Evolutionary conservation across 2,888 invertebrate genomes (phyloP).

Genomic region (Lycia hirtaria): DNA sequence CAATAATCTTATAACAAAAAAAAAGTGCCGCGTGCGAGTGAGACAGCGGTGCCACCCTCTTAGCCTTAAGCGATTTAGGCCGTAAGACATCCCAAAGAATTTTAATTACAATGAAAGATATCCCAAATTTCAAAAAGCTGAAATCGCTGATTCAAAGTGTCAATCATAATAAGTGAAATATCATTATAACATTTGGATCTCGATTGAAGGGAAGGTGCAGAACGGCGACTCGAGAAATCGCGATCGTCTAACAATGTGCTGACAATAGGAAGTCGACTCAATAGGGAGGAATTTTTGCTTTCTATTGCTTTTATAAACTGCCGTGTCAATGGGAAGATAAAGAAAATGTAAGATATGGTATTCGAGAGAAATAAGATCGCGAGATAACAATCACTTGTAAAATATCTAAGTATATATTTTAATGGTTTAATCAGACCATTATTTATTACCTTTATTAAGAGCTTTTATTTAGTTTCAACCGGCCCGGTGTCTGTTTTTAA

Average conservation of each 20-base stretch:
- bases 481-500: too few relatives aligned
- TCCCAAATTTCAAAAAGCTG: slow-evolving; percentile 7
- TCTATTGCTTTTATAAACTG: slow-evolving; percentile 31
- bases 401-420: background rate
- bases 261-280: slow-evolving; percentile 27
- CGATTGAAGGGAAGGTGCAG: slow-evolving; percentile 20
- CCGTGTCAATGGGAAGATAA: slow-evolving; percentile 27
- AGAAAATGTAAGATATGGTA: slow-evolving; percentile 18
- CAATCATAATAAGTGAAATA: slow-evolving; percentile 22
- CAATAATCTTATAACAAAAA: background rate
- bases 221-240: slow-evolving; percentile 18
- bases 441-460: background rate
- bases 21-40: too few relatives aligned
- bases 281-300: slow-evolving; percentile 30
- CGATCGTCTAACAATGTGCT: slow-evolving; percentile 29
- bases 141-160: slow-evolving; percentile 22
- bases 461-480: background rate
- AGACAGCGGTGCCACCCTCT: too few relatives aligned
- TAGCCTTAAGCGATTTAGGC: too few relatives aligned
- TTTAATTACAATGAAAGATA: slow-evolving; percentile 3
- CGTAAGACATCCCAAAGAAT: too few relatives aligned
- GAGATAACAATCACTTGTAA: background rate
- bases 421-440: too few relatives aligned
- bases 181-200: slow-evolving; percentile 20
- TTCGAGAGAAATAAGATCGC: slow-evolving; percentile 13